Evolutionary conservation across 37 sponge, comb jelly and placozoan species (phyloP), one percentile per base, ranked within the genome.

Genomic region (Aplysina aerophoba): DNA sequence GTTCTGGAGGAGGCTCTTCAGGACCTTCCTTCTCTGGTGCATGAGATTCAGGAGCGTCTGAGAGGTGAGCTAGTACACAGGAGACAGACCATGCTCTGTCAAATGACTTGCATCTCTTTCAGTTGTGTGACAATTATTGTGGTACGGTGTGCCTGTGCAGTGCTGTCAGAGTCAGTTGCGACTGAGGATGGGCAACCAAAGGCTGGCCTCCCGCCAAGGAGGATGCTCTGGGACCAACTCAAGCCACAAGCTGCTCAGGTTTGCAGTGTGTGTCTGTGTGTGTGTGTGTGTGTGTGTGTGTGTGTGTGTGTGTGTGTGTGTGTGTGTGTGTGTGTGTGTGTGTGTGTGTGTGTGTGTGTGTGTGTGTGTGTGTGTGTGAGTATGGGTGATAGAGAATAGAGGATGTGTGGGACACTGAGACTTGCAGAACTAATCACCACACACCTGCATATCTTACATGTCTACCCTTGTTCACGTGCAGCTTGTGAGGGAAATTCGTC

Each of bases 231-330:
- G 93, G 93, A 93, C 74, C 80, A 61, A 17, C 81, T 93, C 58
- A 93, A 93, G 82, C 93, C 93, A 27, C 90, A 87, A 87, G 90
- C 87, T 3, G 88, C 93, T 27, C 83, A 85, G 25, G 93, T 92
- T 30, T 59, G 89, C 40, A 0, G n/a, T n/a, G n/a, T n/a, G n/a
- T 4, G 17, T 15, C 14, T 27, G 33, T 35, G 53, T 35, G 20
- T 19, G n/a, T 25, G n/a, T 41, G 14, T 15, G 13, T 17, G 27
- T 36, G 55, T 38, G 15, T 44, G 53, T 22, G 15, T 41, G n/a
- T 38, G 17, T 53, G 33, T 80, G 34, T 37, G 53, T 74, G n/a
- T 44, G 41, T 74, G 38, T 41, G 21, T 74, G 17, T 15, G 41
- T 30, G 16, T 5, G 41, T 74, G 21, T 41, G 53, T 74, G 28